phyloP scores from a whole-genome alignment of 2,113 vertebrate species.

The Sardina pilchardus region DNA sequence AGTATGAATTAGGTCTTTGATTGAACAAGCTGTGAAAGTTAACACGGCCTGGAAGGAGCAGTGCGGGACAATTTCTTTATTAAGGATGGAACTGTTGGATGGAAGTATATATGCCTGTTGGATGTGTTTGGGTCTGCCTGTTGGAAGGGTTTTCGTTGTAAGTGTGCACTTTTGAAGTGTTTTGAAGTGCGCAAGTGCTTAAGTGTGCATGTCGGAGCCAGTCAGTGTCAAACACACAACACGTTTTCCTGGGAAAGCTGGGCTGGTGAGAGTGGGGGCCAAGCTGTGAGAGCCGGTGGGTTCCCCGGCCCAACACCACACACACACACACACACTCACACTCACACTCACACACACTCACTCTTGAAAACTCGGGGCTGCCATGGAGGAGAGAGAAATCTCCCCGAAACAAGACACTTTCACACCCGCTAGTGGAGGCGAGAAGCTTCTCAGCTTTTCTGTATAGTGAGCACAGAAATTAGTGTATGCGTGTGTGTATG shows the following conservation, averaged over 20 bases:
- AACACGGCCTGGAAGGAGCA: background rate
- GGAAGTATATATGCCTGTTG: background rate
- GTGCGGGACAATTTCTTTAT: slow-evolving; percentile 15
- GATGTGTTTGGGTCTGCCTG: background rate
- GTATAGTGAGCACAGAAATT: background rate
- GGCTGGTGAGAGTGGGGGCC: background rate
- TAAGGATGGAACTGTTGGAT: slow-evolving; percentile 38
- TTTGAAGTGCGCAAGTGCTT: background rate
- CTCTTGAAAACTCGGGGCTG: background rate
- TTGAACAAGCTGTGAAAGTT: background rate
- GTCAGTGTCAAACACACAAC: background rate
- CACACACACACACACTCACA: background rate
- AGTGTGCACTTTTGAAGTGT: background rate
- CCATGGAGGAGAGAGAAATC: no score
- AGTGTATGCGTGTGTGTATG: background rate
- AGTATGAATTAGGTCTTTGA: background rate
- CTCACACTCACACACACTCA: no score
- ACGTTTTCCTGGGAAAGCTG: background rate
- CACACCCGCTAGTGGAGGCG: background rate
- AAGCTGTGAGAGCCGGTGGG: background rate
- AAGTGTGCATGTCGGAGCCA: background rate
- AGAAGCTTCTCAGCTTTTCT: background rate
- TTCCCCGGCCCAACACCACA: background rate
- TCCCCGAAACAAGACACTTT: background rate
- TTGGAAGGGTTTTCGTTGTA: slow-evolving; percentile 25